These are phyloP conservation scores for Enteromius viviparus DNA, from an alignment of 2,797 vertebrate genomes.

Conservation along the genomic window DNA sequence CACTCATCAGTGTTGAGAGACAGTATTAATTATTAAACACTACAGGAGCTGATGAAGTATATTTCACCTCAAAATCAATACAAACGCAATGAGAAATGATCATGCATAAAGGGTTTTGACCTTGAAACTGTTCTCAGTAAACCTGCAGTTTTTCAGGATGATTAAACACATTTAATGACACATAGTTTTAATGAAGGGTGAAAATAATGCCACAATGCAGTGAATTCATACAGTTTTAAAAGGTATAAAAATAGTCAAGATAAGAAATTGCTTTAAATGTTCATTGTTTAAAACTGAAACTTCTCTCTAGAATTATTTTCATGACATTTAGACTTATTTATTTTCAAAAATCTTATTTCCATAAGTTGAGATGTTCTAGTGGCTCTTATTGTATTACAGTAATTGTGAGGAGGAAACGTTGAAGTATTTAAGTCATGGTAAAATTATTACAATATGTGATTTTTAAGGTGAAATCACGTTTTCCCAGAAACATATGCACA, in stretches of 20 bases:
- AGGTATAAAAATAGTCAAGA: neutral
- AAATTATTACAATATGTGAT: neutral
- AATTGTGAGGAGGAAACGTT: neutral
- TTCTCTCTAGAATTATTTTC: neutral
- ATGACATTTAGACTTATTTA: neutral
- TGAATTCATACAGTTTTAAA: neutral
- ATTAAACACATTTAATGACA: neutral
- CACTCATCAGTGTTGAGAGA: conserved; percentile 32
- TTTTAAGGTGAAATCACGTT: neutral
- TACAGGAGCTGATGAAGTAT: neutral
- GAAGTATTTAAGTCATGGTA: neutral
- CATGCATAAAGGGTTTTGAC: neutral
- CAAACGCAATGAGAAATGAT: neutral
- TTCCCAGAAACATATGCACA: neutral
- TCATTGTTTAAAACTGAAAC: neutral
- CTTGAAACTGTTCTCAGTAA: neutral
- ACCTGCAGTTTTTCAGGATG: neutral
- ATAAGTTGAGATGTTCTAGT: neutral
- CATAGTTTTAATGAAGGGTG: neutral
- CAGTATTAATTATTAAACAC: conserved; percentile 36
- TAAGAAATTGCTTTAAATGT: neutral
- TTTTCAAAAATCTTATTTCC: neutral
- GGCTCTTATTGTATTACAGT: neutral
- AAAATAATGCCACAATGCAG: neutral
- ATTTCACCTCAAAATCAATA: neutral